A percentile compares a stretch with the other conserved stretches of the same genome.
Conservation (phyloP, 2,113 vertebrate genomes). For the Poecile atricapillus region DNA sequence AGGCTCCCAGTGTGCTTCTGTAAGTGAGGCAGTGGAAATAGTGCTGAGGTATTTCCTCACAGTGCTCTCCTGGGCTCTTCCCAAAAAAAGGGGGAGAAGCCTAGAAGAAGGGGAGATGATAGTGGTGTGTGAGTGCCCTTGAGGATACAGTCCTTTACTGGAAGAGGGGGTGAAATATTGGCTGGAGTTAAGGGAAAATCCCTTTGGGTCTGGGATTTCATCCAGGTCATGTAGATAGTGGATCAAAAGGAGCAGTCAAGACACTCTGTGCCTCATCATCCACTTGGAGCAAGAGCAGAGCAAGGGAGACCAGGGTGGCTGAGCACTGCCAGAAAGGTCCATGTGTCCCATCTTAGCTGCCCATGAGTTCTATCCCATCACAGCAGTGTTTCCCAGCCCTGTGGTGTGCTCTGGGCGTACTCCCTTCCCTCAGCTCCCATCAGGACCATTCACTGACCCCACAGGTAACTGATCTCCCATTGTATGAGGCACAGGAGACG, state of each 20-base stretch:
- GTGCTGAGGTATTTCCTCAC: conserved; percentile 3
- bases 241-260: neutral
- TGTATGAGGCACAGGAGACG: neutral
- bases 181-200: conserved; percentile 20
- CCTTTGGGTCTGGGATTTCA: neutral
- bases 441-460: neutral
- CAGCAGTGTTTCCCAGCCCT: neutral
- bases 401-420: neutral
- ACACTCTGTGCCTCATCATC: neutral
- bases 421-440: neutral
- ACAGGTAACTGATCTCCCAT: conserved; percentile 33
- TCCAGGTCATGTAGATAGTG: conserved; percentile 6
- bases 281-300: conserved; percentile 11
- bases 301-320: neutral
- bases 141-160: neutral
- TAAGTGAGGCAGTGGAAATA: neutral
- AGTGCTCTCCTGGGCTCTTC: neutral
- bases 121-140: neutral
- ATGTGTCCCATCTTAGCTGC: neutral
- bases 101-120: neutral
- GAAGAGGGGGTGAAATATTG: neutral
- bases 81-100: neutral
- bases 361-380: neutral
- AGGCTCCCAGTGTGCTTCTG: neutral
- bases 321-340: neutral